phyloP scores from a whole-genome alignment of 2,113 vertebrate species.

The Bagarius yarrelli region DNA sequence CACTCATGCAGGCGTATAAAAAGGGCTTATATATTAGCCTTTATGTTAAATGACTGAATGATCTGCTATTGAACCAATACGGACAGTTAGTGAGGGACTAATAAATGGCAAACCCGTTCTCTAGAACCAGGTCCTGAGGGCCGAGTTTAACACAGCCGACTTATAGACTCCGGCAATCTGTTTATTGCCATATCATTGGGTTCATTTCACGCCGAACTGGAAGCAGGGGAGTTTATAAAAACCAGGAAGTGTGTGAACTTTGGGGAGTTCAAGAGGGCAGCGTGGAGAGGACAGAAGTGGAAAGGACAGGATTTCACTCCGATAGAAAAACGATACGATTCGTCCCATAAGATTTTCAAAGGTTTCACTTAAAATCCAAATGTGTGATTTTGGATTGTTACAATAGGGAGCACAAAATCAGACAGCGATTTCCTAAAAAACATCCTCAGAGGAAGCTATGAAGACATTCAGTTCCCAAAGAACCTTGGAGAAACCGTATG shows the following conservation, averaged over 20 bases:
- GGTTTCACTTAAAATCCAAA: not conserved
- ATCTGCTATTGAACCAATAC: conserved; percentile 8
- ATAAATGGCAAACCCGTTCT: not conserved
- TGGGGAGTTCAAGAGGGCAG: conserved; percentile 12
- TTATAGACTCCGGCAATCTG: conserved; percentile 25
- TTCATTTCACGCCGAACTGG: conserved; percentile 38
- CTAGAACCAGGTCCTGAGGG: conserved; percentile 17
- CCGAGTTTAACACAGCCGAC: not conserved
- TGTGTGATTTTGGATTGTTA: not conserved
- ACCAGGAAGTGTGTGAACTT: conserved; percentile 16
- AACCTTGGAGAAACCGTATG: not conserved
- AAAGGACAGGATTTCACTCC: not conserved
- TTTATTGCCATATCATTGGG: conserved; percentile 41
- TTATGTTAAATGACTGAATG: conserved; percentile 28
- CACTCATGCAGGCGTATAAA: conserved; percentile 39
- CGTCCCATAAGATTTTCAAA: not conserved
- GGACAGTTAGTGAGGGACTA: not conserved
- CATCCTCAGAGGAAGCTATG: not conserved
- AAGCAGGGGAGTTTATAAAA: conserved; percentile 31
- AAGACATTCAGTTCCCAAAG: not conserved
- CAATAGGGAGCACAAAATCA: not conserved
- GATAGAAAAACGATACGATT: not conserved
- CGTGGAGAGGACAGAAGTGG: not conserved
- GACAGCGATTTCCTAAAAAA: not conserved
- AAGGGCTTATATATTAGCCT: conserved; percentile 34